Evolutionary conservation across 2,113 vertebrate species (phyloP).

Genomic region (Alectura lathami): DNA sequence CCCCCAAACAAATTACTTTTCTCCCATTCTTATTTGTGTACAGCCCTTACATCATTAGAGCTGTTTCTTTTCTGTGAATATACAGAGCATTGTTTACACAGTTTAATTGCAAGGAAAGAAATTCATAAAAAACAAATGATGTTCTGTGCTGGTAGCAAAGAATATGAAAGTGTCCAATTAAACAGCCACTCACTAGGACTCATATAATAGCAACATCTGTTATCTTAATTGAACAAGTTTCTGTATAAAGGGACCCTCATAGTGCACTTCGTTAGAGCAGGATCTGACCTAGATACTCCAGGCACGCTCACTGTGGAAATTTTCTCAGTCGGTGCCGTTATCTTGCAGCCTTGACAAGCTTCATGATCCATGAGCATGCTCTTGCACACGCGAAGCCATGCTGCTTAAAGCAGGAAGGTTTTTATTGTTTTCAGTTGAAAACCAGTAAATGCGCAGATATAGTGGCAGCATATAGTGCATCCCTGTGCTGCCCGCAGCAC

Average conservation of each 20-base stretch:
- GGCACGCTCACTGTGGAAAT: conserved; percentile 9
- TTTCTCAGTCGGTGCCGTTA: conserved; percentile 69
- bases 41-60: conserved; percentile 42
- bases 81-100: conserved; percentile 63
- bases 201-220: conserved; percentile 71
- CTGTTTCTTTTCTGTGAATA: conserved; percentile 8
- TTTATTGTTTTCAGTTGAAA: neutral
- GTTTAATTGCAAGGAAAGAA: conserved; percentile 68
- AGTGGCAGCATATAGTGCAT: neutral
- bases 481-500: no score
- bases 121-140: conserved; percentile 39
- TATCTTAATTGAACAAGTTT: conserved; percentile 76
- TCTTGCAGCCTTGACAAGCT: conserved; percentile 25
- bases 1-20: neutral
- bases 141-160: conserved; percentile 56
- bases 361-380: conserved; percentile 26
- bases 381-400: neutral
- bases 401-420: neutral
- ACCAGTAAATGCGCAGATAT: neutral
- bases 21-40: neutral
- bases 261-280: conserved; percentile 32
- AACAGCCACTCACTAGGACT: conserved; percentile 50
- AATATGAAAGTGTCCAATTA: conserved; percentile 74
- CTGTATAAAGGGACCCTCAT: conserved; percentile 22
- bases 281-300: conserved; percentile 69